These are phyloP conservation scores for Nasonia vitripennis DNA, from an alignment of 1,140 invertebrate species.

Conservation along the genomic window DNA sequence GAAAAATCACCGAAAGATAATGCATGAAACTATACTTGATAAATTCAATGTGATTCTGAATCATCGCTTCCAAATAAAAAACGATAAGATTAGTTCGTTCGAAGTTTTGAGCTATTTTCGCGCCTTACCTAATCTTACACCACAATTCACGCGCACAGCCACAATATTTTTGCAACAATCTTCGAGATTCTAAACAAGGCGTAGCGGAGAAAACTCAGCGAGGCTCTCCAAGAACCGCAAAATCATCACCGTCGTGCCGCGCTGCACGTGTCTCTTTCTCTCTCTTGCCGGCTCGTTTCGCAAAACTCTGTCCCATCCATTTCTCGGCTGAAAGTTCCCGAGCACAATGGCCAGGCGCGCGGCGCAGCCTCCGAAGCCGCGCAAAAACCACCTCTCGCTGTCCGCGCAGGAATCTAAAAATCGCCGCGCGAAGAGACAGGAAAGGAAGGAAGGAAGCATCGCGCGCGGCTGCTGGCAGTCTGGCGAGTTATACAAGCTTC, in stretches of 20 bases:
- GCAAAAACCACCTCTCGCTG: background rate
- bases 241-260: too few relatives aligned
- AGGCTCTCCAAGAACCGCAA: too few relatives aligned
- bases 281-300: too few relatives aligned
- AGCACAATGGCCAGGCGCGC: background rate
- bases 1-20: too few relatives aligned
- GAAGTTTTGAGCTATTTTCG: too few relatives aligned
- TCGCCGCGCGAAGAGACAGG: background rate
- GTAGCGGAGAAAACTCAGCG: too few relatives aligned
- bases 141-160: too few relatives aligned
- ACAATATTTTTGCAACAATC: background rate
- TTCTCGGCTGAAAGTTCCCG: too few relatives aligned
- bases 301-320: background rate
- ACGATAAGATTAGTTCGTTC: background rate
- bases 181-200: background rate
- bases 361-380: background rate
- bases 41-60: too few relatives aligned
- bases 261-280: too few relatives aligned
- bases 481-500: background rate
- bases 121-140: too few relatives aligned
- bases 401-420: background rate
- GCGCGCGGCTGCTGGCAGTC: background rate
- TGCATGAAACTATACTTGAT: too few relatives aligned
- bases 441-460: slow-evolving; percentile 15
- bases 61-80: background rate